Evolutionary conservation across 2,888 invertebrate species (phyloP).

Genomic region (Gari tellinella): DNA sequence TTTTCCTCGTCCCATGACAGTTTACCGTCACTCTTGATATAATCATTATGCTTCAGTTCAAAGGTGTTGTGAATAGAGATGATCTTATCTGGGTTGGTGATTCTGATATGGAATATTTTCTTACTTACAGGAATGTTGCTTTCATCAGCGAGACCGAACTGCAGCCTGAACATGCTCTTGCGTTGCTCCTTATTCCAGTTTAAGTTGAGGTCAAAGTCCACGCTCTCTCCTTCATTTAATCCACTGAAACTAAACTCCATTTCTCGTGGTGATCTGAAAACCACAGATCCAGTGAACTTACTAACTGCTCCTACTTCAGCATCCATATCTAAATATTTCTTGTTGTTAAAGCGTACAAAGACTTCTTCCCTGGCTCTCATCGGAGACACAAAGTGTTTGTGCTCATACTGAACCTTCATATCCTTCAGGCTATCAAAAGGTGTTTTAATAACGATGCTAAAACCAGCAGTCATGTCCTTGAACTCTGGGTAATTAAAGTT

Average conservation of each 20-base stretch:
- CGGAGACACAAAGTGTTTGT: conserved; percentile 32
- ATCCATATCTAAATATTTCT: conserved; percentile 62
- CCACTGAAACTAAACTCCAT: conserved; percentile 65
- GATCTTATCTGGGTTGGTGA: conserved; percentile 64
- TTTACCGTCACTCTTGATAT: conserved; percentile 53
- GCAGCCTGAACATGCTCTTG: conserved; percentile 64
- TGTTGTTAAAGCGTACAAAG: conserved; percentile 57
- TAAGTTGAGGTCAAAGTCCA: conserved; percentile 64
- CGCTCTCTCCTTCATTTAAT: conserved; percentile 53
- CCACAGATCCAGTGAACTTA: conserved; percentile 48
- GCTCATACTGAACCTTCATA: conserved; percentile 26
- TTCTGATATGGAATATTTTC: conserved; percentile 60
- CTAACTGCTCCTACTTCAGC: conserved; percentile 42
- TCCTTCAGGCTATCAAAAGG: conserved; percentile 54
- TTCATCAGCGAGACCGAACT: conserved; percentile 60
- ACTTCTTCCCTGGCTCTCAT: conserved; percentile 38
- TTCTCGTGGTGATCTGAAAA: conserved; percentile 64
- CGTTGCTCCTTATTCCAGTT: conserved; percentile 78
- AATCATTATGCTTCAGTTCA: conserved; percentile 38
- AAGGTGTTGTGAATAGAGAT: conserved; percentile 62
- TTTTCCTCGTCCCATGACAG: conserved; percentile 69
- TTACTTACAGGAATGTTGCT: conserved; percentile 56
- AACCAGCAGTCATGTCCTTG: conserved; percentile 12
- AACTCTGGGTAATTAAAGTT: background rate
- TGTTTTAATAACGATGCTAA: conserved; percentile 42